Conservation (phyloP, 2,888 invertebrate species). For the Heliconius ismenius region DNA sequence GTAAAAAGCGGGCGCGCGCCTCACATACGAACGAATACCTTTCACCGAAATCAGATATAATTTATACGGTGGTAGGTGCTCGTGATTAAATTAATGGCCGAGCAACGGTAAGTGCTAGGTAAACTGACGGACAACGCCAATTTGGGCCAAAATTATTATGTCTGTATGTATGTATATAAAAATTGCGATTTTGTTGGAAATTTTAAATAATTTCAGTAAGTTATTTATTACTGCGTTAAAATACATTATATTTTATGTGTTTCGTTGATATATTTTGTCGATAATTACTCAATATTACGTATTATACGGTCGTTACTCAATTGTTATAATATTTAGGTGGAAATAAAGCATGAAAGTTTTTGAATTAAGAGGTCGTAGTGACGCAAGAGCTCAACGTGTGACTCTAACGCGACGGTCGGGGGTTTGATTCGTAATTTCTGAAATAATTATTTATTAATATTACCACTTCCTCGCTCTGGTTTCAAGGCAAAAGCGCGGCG, state of each 20-base stretch:
- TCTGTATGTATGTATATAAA: background rate
- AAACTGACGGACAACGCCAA: slow-evolving; percentile 30
- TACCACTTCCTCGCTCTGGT: too few relatives aligned
- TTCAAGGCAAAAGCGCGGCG: too few relatives aligned
- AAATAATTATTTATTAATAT: too few relatives aligned
- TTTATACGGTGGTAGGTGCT: slow-evolving; percentile 34
- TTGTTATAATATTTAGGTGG: too few relatives aligned
- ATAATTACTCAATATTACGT: background rate
- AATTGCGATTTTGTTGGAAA: background rate
- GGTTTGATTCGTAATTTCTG: too few relatives aligned
- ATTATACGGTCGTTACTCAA: too few relatives aligned
- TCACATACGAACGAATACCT: slow-evolving; percentile 34
- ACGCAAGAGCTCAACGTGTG: too few relatives aligned
- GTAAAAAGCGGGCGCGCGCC: slow-evolving; percentile 13
- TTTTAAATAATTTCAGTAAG: background rate
- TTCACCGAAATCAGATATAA: slow-evolving; percentile 41
- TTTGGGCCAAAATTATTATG: background rate
- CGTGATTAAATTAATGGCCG: slow-evolving; percentile 33
- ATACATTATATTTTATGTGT: background rate
- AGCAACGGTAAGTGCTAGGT: slow-evolving; percentile 29
- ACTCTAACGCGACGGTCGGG: too few relatives aligned
- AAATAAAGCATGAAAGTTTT: too few relatives aligned
- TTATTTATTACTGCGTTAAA: background rate
- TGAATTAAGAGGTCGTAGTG: too few relatives aligned
- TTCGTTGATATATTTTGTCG: background rate